These are phyloP conservation scores for Lepus americanus DNA, from an alignment of 2,113 vertebrate species.

Conservation along the genomic window DNA sequence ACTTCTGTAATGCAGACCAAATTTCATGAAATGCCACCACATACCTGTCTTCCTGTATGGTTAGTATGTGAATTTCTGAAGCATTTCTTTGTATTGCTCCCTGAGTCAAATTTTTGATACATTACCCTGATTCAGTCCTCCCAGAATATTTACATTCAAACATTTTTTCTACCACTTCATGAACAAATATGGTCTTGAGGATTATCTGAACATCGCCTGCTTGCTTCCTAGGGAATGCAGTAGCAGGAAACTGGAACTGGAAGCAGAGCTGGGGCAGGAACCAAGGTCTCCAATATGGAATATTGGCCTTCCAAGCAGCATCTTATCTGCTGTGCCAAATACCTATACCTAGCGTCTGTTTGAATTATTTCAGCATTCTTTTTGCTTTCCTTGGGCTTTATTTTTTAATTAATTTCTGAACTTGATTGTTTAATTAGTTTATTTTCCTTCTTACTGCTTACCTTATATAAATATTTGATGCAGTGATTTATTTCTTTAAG, in stretches of 20 bases:
- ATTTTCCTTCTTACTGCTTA: neutral
- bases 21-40: neutral
- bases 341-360: neutral
- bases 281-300: no score
- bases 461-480: neutral
- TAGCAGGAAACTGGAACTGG: no score
- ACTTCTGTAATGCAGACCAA: neutral
- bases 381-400: neutral
- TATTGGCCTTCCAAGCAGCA: no score
- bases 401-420: constrained; percentile 32
- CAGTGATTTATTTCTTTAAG: neutral
- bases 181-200: neutral
- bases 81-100: neutral
- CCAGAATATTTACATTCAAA: neutral
- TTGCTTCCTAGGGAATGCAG: no score
- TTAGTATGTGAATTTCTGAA: neutral
- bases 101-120: neutral
- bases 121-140: neutral
- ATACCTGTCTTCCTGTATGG: neutral
- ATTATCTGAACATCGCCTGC: neutral
- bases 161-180: neutral
- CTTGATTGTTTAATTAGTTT: neutral
- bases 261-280: no score
- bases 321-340: no score
- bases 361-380: neutral